Conservation (phyloP, 1,140 invertebrate species). For the Drosophila repletoides region DNA sequence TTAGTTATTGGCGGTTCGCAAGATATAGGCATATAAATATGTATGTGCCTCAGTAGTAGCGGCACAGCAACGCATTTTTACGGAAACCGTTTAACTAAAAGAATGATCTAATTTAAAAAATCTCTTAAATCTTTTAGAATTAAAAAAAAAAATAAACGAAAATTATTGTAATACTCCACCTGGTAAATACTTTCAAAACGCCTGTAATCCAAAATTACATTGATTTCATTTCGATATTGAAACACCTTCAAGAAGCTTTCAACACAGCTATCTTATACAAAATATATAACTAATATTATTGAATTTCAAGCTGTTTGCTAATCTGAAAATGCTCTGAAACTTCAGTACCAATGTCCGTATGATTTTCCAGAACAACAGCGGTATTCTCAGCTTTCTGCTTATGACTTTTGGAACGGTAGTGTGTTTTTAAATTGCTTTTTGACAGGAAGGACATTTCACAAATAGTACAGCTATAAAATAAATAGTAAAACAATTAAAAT, state of each 20-base stretch:
- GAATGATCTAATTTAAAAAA: constrained; percentile 5
- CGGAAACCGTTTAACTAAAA: constrained; percentile 24
- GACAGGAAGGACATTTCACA: constrained; percentile 63
- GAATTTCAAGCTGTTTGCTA: background rate
- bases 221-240: constrained; percentile 1
- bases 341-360: too few relatives aligned
- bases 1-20: constrained; percentile 1
- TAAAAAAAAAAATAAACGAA: constrained; percentile 3
- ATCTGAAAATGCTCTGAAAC: too few relatives aligned
- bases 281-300: background rate
- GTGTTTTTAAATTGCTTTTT: constrained; percentile 44
- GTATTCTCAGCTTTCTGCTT: constrained; percentile 19
- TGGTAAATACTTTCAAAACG: constrained; percentile 15
- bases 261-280: constrained; percentile 19
- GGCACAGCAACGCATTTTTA: constrained; percentile 11
- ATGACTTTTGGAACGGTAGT: constrained; percentile 56
- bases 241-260: constrained; percentile 4
- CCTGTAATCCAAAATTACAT: background rate
- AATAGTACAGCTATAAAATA: constrained; percentile 42
- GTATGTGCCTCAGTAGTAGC: background rate
- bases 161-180: background rate
- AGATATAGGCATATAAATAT: constrained; percentile 12
- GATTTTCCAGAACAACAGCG: too few relatives aligned
- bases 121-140: background rate
- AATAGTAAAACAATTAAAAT: too few relatives aligned